Evolutionary conservation across 2,113 vertebrate species (phyloP).

Genomic region (Myocastor coypus): DNA sequence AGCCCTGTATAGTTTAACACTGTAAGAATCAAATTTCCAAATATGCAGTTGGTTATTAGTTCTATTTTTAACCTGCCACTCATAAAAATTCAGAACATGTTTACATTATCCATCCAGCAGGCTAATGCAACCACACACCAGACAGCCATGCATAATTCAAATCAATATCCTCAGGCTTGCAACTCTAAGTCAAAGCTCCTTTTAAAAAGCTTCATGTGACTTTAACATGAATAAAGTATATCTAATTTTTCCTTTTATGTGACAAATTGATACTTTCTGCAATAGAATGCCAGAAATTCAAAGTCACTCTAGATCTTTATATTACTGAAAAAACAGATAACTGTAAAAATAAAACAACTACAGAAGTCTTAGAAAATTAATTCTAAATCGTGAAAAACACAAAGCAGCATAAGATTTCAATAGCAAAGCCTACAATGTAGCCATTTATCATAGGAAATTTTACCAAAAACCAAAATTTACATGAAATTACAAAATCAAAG

Average conservation of each 20-base stretch:
- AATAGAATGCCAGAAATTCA: conserved; percentile 81
- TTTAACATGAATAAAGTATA: conserved; percentile 87
- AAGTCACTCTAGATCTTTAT: conserved; percentile 74
- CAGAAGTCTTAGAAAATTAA: conserved; percentile 69
- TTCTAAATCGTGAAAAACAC: conserved; percentile 66
- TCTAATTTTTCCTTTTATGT: conserved; percentile 88
- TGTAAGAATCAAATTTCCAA: conserved; percentile 84
- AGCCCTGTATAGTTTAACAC: conserved; percentile 74
- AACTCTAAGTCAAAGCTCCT: conserved; percentile 89
- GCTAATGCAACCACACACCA: conserved; percentile 89
- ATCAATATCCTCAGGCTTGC: conserved; percentile 90
- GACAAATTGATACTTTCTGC: conserved; percentile 86
- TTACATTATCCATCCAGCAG: conserved; percentile 89
- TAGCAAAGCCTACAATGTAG: neutral
- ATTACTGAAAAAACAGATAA: conserved; percentile 75
- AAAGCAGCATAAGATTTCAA: conserved; percentile 68
- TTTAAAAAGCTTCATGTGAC: conserved; percentile 89
- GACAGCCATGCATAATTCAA: conserved; percentile 92
- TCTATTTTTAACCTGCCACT: conserved; percentile 90
- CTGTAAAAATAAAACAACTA: conserved; percentile 67
- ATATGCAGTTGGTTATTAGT: conserved; percentile 87
- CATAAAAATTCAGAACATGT: conserved; percentile 91
- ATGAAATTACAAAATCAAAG: conserved; percentile 61
- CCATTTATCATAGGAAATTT: neutral
- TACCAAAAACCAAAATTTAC: conserved; percentile 53